Evolutionary conservation across 1,140 invertebrate genomes (phyloP).

Genomic region (Pseudobourletiella spinata): DNA sequence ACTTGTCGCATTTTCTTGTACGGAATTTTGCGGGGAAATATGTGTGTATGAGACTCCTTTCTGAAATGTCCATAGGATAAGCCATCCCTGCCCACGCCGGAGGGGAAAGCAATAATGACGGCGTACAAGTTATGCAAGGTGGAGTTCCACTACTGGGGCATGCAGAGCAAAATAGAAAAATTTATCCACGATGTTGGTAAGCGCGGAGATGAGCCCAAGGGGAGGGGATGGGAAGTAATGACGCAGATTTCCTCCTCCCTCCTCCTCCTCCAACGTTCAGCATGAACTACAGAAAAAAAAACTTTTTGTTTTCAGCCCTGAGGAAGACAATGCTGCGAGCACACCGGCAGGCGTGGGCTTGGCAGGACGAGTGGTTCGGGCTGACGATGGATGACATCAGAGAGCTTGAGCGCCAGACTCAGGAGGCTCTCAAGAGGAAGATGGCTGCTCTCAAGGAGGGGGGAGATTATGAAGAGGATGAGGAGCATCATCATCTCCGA

Average conservation of each 20-base stretch:
- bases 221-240: background rate
- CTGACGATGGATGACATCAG: conserved; percentile 96
- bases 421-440: conserved; percentile 78
- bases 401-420: conserved; percentile 87
- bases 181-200: conserved; percentile 95
- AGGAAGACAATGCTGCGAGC: conserved; percentile 95
- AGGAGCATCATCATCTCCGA: conserved; percentile 40
- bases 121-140: conserved; percentile 97
- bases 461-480: conserved; percentile 32
- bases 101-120: conserved; percentile 91
- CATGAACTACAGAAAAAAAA: background rate
- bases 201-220: conserved; percentile 32
- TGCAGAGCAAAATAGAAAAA: conserved; percentile 98
- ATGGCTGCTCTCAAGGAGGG: conserved; percentile 62
- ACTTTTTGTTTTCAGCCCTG: conserved; percentile 52
- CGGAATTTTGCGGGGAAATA: too few relatives aligned
- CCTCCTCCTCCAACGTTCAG: too few relatives aligned
- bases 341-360: conserved; percentile 97
- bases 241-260: too few relatives aligned
- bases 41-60: too few relatives aligned
- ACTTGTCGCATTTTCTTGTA: too few relatives aligned
- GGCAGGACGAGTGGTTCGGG: conserved; percentile 98
- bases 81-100: too few relatives aligned
- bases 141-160: conserved; percentile 99
- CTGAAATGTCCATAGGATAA: too few relatives aligned